Conservation (phyloP, 92 coral and sea anemone genomes). For the Blastomussa wellsi region DNA sequence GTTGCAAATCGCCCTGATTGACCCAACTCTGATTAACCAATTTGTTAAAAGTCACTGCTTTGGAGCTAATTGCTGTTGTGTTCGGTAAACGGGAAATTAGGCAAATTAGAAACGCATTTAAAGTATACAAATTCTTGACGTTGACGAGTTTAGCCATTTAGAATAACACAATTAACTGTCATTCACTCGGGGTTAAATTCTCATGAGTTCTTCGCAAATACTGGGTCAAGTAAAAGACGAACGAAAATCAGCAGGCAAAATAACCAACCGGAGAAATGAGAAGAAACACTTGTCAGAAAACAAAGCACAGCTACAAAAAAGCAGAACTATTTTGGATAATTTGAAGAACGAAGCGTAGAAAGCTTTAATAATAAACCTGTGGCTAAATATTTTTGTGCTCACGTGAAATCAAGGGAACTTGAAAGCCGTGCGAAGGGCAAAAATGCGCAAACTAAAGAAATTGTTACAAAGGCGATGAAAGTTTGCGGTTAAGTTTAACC, state of each 20-base stretch:
- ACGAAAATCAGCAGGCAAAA: background rate
- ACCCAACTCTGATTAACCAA: no score
- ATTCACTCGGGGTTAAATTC: background rate
- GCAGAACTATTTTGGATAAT: background rate
- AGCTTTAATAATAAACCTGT: background rate
- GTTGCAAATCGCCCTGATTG: background rate
- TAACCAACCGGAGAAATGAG: background rate
- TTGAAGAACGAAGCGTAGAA: background rate
- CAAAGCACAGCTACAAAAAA: background rate
- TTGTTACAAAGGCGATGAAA: background rate
- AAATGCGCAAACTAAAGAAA: background rate
- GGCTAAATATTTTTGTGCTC: background rate
- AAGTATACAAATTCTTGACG: background rate
- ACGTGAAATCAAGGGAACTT: background rate
- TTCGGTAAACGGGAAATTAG: no score
- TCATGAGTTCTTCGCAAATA: background rate
- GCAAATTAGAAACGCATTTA: background rate
- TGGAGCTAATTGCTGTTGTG: background rate
- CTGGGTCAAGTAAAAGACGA: background rate
- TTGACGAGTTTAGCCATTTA: background rate
- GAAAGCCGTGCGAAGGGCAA: background rate
- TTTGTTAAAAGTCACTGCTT: background rate
- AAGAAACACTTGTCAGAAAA: background rate
- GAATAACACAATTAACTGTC: background rate
- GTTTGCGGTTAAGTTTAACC: background rate